These are phyloP conservation scores for Manis javanica DNA, from an alignment of 2,797 vertebrate species.

Conservation along the genomic window DNA sequence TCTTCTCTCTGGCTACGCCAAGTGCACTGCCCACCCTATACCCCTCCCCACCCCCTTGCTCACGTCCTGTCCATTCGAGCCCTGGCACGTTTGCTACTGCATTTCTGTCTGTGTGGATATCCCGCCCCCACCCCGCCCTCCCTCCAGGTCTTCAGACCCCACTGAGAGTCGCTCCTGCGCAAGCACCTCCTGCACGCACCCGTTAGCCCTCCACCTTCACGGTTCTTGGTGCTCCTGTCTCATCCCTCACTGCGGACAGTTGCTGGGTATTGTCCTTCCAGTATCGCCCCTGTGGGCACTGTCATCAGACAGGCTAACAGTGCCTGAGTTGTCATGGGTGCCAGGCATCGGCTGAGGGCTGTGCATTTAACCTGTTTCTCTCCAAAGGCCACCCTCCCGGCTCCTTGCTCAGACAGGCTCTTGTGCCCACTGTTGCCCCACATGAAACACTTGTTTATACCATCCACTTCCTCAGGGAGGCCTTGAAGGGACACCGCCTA, in stretches of 20 bases:
- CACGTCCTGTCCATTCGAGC: too few species aligned
- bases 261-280: not conserved
- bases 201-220: rapidly evolving
- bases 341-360: not conserved
- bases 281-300: not conserved
- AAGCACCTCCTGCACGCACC: not conserved
- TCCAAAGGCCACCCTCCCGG: not conserved
- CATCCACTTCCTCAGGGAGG: not conserved
- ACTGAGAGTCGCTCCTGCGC: not conserved
- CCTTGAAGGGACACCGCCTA: too few species aligned
- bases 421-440: not conserved
- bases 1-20: not conserved
- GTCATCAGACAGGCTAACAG: rapidly evolving
- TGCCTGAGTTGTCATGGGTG: not conserved
- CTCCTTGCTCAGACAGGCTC: not conserved
- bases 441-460: too few species aligned
- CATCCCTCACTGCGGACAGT: not conserved
- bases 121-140: too few species aligned
- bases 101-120: too few species aligned
- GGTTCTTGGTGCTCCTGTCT: not conserved
- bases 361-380: not conserved
- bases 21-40: not conserved
- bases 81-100: rapidly evolving
- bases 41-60: not conserved
- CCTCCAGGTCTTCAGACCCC: not conserved